Conservation (phyloP, 2,888 invertebrate species). For the Eucera pruinosa region DNA sequence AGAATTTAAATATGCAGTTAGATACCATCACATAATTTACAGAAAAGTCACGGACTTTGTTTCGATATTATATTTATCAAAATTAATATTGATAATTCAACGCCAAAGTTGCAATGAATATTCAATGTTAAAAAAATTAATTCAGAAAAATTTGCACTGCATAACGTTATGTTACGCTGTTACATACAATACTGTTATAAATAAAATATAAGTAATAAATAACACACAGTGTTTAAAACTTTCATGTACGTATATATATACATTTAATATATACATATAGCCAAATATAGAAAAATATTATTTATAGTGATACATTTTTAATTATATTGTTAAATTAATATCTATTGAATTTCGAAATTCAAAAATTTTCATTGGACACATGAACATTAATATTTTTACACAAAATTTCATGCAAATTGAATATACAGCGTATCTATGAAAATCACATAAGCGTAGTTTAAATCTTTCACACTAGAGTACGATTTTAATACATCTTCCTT, state of each 20-base stretch:
- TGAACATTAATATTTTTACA: background rate
- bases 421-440: conserved; percentile 12
- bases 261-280: background rate
- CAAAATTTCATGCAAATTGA: conserved; percentile 1
- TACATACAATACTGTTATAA: no score
- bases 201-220: no score
- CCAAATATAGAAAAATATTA: conserved; percentile 2
- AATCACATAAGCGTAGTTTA: conserved; percentile 44
- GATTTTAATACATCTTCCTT: conserved; percentile 42
- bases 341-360: background rate
- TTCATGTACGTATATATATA: background rate
- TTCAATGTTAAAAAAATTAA: background rate
- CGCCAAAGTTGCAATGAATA: background rate
- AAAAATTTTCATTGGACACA: background rate
- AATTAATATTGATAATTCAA: background rate
- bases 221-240: no score
- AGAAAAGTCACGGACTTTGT: background rate
- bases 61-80: conserved; percentile 1
- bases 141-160: no score
- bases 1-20: background rate
- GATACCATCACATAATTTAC: background rate
- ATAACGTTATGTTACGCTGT: no score
- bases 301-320: conserved; percentile 1
- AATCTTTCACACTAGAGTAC: conserved; percentile 44
- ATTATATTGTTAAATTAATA: background rate